Evolutionary conservation across 1,140 invertebrate genomes (phyloP), one percentile per base, ranked within the genome.

Genomic region (Zaprionus davidi): DNA sequence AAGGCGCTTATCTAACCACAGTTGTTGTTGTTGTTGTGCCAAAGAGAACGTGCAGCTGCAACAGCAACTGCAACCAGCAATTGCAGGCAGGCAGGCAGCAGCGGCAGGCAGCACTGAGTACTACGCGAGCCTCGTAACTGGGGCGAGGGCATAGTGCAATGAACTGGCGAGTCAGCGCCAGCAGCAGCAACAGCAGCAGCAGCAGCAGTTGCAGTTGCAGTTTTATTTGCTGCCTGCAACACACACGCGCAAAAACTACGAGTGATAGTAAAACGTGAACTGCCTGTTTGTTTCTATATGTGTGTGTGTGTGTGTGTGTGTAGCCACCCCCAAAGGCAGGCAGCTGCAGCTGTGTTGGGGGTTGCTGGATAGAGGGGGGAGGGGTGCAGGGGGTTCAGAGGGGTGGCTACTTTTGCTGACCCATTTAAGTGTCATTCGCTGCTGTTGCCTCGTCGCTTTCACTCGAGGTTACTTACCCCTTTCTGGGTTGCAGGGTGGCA

Each of bases 381-480:
- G 20, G 20, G 0, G 46, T 17, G 9, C 26, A 36, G 15, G 20
- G 20, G 1, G 46, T 2, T 3, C 20, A 20, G 11, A 11, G 46
- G 46, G 46, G 4, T 24, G 46, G 84, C 62, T 79, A 90, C 85
- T 88, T 90, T 90, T 90, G 85, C 85, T 90, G 85, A 90, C 85
- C 85, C 82, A 90, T 76, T 90, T 90, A 85, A 85, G 63, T 82
- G 85, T 90, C 85, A 79, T 90, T 90, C 81, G 76, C 86, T 66
- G 70, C 69, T 55, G 57, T 22, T 46, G 56, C 56, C 31, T 71
- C 76, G 73, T 70, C 81, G 74, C 24, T 90, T 90, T 90, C 85
- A 81, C 85, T 90, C 85, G 85, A 90, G 85, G 85, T 90, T 90
- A 85, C 79, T 85, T 90, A 84, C 85, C 85, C 81, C 79, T 81